Evolutionary conservation across 2,113 vertebrate genomes (phyloP).

Genomic region (Silurus glanis): DNA sequence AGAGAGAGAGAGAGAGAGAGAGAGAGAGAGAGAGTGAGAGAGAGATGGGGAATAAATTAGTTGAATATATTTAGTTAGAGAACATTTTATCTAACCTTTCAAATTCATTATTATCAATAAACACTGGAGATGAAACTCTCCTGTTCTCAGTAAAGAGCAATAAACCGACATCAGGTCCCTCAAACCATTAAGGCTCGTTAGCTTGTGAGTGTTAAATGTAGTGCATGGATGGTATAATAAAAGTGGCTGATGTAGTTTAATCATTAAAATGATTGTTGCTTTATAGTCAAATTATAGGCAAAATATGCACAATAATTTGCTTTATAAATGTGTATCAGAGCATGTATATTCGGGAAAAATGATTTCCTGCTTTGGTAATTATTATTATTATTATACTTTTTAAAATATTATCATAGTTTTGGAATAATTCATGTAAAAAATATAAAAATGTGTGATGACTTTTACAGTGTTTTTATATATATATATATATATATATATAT

Average conservation of each 20-base stretch:
- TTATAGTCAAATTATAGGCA: not conserved
- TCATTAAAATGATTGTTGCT: not conserved
- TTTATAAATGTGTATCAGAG: not conserved
- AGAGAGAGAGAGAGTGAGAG: too few species aligned
- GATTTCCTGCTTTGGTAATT: not conserved
- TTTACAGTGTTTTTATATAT: too few species aligned
- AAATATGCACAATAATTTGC: not conserved
- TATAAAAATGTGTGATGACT: too few species aligned
- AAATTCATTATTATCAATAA: slow-evolving; percentile 1
- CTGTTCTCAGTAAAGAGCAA: not conserved
- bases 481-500: too few species aligned
- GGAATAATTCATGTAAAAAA: not conserved
- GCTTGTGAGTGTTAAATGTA: not conserved
- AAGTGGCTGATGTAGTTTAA: not conserved
- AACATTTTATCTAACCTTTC: not conserved
- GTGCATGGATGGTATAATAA: not conserved
- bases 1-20: too few species aligned
- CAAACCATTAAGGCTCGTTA: not conserved
- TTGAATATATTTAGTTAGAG: slow-evolving; percentile 10
- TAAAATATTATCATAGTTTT: not conserved
- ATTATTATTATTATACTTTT: not conserved
- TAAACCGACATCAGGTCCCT: not conserved
- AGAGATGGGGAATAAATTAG: not conserved
- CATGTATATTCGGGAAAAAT: not conserved
- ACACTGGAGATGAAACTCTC: too few species aligned